These are phyloP conservation scores for Rhyacophila brunnea DNA, from an alignment of 1,140 invertebrate species.

Conservation along the genomic window DNA sequence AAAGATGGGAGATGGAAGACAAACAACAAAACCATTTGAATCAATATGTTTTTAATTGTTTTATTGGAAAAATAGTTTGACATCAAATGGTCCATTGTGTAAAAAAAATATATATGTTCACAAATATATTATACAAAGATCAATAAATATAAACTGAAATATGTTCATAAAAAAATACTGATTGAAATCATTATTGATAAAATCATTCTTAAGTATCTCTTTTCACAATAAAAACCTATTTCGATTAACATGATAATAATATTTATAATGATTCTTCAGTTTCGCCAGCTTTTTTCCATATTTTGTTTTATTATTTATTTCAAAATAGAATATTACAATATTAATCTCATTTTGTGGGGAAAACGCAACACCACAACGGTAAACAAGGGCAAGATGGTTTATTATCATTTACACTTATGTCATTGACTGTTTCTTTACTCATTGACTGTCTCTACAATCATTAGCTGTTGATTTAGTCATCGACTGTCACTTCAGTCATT, in stretches of 20 bases:
- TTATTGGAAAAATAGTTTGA: slow-evolving; percentile 37
- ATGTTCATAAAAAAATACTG: slow-evolving; percentile 36
- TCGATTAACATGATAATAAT: slow-evolving; percentile 13
- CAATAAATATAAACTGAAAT: slow-evolving; percentile 34
- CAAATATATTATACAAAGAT: slow-evolving; percentile 35
- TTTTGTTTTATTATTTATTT: slow-evolving; percentile 13
- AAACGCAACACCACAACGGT: too few relatives aligned
- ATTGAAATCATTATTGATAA: slow-evolving; percentile 32
- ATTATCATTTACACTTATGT: too few relatives aligned
- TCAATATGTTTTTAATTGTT: slow-evolving; percentile 17
- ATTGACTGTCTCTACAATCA: too few relatives aligned
- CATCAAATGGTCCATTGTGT: slow-evolving; percentile 36
- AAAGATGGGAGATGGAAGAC: background rate
- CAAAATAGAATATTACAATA: slow-evolving; percentile 9
- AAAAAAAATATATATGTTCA: slow-evolving; percentile 37
- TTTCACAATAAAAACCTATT: slow-evolving; percentile 2
- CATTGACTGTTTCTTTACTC: too few relatives aligned
- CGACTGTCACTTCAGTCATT: too few relatives aligned
- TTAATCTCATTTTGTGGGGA: slow-evolving; percentile 16
- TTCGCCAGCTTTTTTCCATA: slow-evolving; percentile 2
- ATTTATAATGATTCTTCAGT: slow-evolving; percentile 3
- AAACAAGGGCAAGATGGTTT: too few relatives aligned
- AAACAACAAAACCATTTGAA: slow-evolving; percentile 10
- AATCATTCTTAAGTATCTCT: slow-evolving; percentile 28
- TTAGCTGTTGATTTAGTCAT: too few relatives aligned